phyloP scores from a whole-genome alignment of 2,888 invertebrate genomes.

The Iphiclides podalirius region DNA sequence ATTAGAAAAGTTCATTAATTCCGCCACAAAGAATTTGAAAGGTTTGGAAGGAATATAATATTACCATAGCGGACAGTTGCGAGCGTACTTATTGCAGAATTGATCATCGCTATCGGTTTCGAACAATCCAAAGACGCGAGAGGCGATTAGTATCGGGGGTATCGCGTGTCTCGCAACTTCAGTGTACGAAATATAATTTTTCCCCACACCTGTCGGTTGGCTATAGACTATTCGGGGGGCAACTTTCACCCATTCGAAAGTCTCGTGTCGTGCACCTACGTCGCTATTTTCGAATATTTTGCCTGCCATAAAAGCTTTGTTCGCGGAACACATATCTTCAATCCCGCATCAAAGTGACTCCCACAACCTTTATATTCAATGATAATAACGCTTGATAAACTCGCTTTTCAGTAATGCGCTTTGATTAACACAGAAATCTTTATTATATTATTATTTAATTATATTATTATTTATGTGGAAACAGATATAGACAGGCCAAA shows the following conservation, averaged over 20 bases:
- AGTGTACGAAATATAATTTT: conserved; percentile 23
- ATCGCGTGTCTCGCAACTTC: conserved; percentile 21
- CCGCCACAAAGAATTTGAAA: too few species aligned
- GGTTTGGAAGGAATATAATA: too few species aligned
- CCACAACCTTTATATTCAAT: too few species aligned
- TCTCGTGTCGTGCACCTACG: conserved; percentile 34
- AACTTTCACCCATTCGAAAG: conserved; percentile 44
- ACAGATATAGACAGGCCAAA: too few species aligned
- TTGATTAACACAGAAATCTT: too few species aligned
- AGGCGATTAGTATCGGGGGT: conserved; percentile 15
- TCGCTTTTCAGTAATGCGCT: too few species aligned
- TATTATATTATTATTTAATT: too few species aligned
- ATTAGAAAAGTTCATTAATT: too few species aligned
- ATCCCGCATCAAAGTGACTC: not conserved
- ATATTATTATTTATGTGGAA: too few species aligned
- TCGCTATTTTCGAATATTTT: conserved; percentile 34
- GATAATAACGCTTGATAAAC: too few species aligned
- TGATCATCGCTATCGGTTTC: conserved; percentile 12
- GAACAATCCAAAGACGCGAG: conserved; percentile 10
- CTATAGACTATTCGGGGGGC: conserved; percentile 15
- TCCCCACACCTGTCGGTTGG: conserved; percentile 17
- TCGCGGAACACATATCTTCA: conserved; percentile 4
- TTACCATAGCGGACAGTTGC: conserved; percentile 10
- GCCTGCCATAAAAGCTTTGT: conserved; percentile 26
- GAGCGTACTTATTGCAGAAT: not conserved